Evolutionary conservation across 2,113 vertebrate species (phyloP), one percentile per base, ranked within the genome.

Genomic region (Pangasianodon gigas): DNA sequence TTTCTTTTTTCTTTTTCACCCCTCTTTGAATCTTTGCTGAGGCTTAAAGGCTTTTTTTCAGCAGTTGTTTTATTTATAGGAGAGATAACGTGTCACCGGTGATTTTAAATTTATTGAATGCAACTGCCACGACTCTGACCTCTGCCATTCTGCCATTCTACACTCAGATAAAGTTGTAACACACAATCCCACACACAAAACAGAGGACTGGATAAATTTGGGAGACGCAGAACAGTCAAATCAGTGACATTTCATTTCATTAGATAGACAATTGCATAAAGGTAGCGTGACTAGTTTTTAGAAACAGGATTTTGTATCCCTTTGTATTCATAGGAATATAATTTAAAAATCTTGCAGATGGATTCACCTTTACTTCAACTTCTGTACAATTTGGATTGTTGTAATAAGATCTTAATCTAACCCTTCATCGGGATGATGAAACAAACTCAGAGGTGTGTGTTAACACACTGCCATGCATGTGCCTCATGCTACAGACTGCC

Each of bases 401-500:
- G 19, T 32, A 46, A 48, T 54, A 58, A 26, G 5, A 48, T 51
- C 3, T 44, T 71, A 69, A 16, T 54, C 8, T 32, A 37, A 32
- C 87, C 18, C 16, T 44, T 51, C 32, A 65, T 32, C 77, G 48
- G 24, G 18, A 71, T 71, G 52, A 77, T 75, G 69, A 74, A 85
- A 37, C 19, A 41, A 87, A 88, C 37, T 21, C 46, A 18, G 58
- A 82, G 32, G 46, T 86, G 62, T 77, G 58, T 84, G 19, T 85
- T 86, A 89, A 87, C 89, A 91, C 87, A 85, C 85, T 86, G 84
- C 90, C 75, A 90, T 9, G 52, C 75, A 80, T 87, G 85, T 88
- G 89, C 92, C 74, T 48, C 85, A 92, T 87, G 93, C 93, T 93
- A 93, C 95, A 94, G 93, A 93, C 94, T 92, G 92, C 91, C 19